Conservation (phyloP, 92 coral and sea anemone species). For the Micromussa lordhowensis region DNA sequence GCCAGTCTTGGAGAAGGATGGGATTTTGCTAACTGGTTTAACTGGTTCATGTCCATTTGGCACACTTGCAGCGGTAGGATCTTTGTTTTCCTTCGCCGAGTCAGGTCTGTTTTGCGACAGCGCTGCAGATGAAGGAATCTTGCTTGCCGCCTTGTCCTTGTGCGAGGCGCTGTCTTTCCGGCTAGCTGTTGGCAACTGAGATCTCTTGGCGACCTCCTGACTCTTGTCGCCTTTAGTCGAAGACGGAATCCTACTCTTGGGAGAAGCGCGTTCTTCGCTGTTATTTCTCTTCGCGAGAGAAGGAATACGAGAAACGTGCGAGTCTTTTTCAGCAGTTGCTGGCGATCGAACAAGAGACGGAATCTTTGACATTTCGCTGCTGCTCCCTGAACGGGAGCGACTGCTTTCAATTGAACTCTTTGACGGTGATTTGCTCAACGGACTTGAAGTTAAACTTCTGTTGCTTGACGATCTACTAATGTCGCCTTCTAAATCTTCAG, state of each 20-base stretch:
- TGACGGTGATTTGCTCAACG: slow-evolving; percentile 42
- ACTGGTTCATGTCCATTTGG: slow-evolving; percentile 53
- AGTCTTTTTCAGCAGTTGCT: slow-evolving; percentile 49
- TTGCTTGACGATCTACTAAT: slow-evolving; percentile 48
- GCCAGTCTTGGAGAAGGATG: slow-evolving; percentile 72
- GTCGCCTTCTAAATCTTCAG: neutral
- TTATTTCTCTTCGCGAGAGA: slow-evolving; percentile 56
- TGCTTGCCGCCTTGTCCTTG: slow-evolving; percentile 60
- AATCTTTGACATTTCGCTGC: slow-evolving; percentile 83
- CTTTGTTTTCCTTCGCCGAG: slow-evolving; percentile 88
- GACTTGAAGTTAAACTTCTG: slow-evolving; percentile 38
- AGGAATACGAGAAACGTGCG: slow-evolving; percentile 75
- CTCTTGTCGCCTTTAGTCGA: slow-evolving; percentile 67
- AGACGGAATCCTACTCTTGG: slow-evolving; percentile 87
- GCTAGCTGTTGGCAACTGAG: slow-evolving; percentile 73
- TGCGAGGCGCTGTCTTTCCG: slow-evolving; percentile 54
- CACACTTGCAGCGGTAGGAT: slow-evolving; percentile 51
- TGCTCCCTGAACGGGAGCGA: slow-evolving; percentile 38
- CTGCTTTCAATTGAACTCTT: slow-evolving; percentile 50
- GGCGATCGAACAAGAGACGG: slow-evolving; percentile 78
- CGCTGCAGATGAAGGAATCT: slow-evolving; percentile 59
- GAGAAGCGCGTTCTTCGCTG: slow-evolving; percentile 68
- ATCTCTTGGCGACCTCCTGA: slow-evolving; percentile 61
- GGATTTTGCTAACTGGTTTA: slow-evolving; percentile 75
- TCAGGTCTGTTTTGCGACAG: slow-evolving; percentile 64